These are phyloP conservation scores for Trypoxylus dichotomus DNA, from an alignment of 1,140 invertebrate genomes.

Conservation along the genomic window DNA sequence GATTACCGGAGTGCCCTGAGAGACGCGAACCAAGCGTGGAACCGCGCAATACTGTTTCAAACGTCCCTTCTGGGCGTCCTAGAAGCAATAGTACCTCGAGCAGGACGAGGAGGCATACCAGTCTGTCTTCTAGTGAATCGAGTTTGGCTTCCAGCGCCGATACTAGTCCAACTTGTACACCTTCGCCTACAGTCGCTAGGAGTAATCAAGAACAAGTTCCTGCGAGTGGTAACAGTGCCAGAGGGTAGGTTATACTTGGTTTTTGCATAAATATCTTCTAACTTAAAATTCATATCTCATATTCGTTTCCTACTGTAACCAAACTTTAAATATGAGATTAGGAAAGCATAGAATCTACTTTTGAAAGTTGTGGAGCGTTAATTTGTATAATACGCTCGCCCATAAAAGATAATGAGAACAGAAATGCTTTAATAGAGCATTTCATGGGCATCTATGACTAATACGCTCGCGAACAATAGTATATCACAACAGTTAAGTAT, in stretches of 20 bases:
- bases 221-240: not conserved
- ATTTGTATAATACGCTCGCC: too few species aligned
- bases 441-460: too few species aligned
- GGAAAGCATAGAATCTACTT: too few species aligned
- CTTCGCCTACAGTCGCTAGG: conserved; percentile 35
- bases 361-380: too few species aligned
- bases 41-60: conserved; percentile 35
- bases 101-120: conserved; percentile 44
- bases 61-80: conserved; percentile 40
- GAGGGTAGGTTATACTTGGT: not conserved
- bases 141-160: conserved; percentile 49
- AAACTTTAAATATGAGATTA: too few species aligned
- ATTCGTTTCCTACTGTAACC: too few species aligned
- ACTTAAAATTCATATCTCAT: too few species aligned
- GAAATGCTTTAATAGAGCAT: too few species aligned
- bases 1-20: conserved; percentile 35
- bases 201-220: conserved; percentile 30
- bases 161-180: conserved; percentile 41
- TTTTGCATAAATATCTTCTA: too few species aligned
- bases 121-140: conserved; percentile 49
- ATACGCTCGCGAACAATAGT: too few species aligned
- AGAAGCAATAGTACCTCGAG: conserved; percentile 50
- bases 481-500: too few species aligned
- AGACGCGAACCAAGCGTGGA: conserved; percentile 35
- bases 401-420: too few species aligned